Evolutionary conservation across 2,113 vertebrate species (phyloP), one percentile per base, ranked within the genome.

Genomic region (Synchiropus splendidus): DNA sequence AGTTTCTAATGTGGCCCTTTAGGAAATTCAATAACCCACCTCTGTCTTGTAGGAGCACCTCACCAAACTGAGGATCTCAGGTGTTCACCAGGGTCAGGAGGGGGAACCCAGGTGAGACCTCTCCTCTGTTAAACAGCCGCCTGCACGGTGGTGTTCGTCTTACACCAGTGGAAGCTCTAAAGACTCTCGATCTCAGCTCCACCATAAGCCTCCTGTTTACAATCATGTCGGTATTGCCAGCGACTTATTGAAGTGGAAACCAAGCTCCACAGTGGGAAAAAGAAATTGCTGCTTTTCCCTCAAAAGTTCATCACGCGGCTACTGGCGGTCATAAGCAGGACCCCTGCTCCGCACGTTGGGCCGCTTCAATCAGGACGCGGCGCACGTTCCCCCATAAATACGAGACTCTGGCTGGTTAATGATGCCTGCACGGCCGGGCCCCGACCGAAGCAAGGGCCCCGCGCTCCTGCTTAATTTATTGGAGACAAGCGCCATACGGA

Each of bases 391-490:
- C n/a, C 61, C 72, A 77, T 82, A 81, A 85, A 76, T 67, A 61
- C 67, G 64, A 59, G 67, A 67, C 75, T 73, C 75, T 62, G 57
- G 67, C 71, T 54, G 34, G 67, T 80, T 84, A 82, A 82, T 72
- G 76, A 78, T 70, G 70, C 76, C 61, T 72, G 59, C 69, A 69
- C 61, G 72, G 78, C 75, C 61, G 74, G 67, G 74, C 77, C 66
- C 63, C 52, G 47, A 75, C 71, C 72, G 71, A 67, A 81, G 45
- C 68, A 81, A 82, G 74, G 62, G 36, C 67, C 64, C 74, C 44
- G 42, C 47, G 77, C 83, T 82, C 74, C 59, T 43, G 66, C 31
- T 72, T 81, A 76, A 83, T 81, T 83, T 81, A 76, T 79, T 77
- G 55, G 78, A 77, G 74, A 75, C 67, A 48, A 75, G 78, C 61